Conservation (phyloP, 2,797 vertebrate genomes). For the Melanogrammus aeglefinus region DNA sequence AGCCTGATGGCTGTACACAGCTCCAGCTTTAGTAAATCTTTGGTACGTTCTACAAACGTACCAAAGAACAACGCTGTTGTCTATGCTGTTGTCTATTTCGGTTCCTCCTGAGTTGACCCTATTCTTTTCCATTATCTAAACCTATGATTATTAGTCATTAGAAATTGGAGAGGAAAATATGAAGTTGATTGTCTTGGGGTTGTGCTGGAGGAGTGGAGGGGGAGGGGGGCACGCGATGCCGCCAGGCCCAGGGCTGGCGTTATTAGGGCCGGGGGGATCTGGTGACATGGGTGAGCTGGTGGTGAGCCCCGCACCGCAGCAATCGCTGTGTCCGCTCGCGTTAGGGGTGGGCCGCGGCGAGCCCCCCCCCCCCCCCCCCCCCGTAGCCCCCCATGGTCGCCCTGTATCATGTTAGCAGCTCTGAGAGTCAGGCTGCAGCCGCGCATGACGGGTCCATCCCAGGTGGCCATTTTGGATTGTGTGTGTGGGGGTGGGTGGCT, state of each 20-base stretch:
- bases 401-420: constrained; percentile 62
- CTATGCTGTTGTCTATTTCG: not conserved
- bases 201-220: not conserved
- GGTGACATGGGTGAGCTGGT: constrained; percentile 54
- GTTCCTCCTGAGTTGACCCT: constrained; percentile 12
- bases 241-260: constrained; percentile 30
- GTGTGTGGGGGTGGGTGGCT: too few species aligned
- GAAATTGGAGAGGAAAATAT: constrained; percentile 57
- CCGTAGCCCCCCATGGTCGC: constrained; percentile 9
- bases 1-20: not conserved
- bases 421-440: constrained; percentile 44
- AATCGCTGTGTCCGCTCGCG: constrained; percentile 58
- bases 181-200: constrained; percentile 57
- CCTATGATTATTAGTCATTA: constrained; percentile 56
- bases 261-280: constrained; percentile 53
- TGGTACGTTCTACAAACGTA: not conserved
- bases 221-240: constrained; percentile 24
- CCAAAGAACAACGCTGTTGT: not conserved
- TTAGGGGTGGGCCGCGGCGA: constrained; percentile 62
- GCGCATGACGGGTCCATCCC: constrained; percentile 30
- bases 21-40: not conserved
- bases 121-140: constrained; percentile 53
- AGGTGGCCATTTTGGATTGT: not conserved
- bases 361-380: too few species aligned
- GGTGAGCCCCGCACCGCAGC: constrained; percentile 55